Evolutionary conservation across 2,797 vertebrate genomes (phyloP), one percentile per base, ranked within the genome.

Genomic region (Heterohyrax brucei): DNA sequence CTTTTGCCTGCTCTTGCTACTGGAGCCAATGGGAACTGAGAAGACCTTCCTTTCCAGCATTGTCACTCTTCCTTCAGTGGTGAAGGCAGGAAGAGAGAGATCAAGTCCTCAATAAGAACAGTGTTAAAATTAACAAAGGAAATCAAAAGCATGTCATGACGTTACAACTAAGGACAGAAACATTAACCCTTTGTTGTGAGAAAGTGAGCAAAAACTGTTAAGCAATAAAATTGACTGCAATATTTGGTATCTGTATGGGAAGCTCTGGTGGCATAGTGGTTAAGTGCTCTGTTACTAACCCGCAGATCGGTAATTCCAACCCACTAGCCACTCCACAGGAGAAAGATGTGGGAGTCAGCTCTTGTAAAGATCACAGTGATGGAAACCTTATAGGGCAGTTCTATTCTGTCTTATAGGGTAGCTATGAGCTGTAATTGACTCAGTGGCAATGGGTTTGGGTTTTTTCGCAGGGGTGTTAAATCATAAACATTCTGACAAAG

Each of bases 81-180:
- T 80, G 30, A 76, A 7, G 14, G 30, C 22, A 95, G 59, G 87
- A 10, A 33, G 30, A 93, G 95, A 39, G 28, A 95, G 33, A 84
- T 53, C 50, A 89, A 89, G 18, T 75, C 19, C 75, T 89, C 5
- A 46, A 56, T 82, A 89, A 84, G 19, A 92, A 89, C 46, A 94
- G 90, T 46, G 61, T 68, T 84, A 91, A 96, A 87, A 84, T 72
- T 94, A 46, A 61, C 59, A 94, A 95, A 96, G 78, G 39, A 94
- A 92, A 87, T 16, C 33, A 92, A 56, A 44, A 93, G 30, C 68
- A 44, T 48, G 72, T 79, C 62, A 95, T 80, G 46, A 70, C 44
- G 95, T 48, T 92, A 28, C 50, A 96, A 48, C 28, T 84, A 85
- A 61, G 22, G 81, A 87, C 21, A 93, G 64, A 95, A 97, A 87